Evolutionary conservation across 2,113 vertebrate genomes (phyloP), one percentile per base, ranked within the genome.

Genomic region (Narcine bancroftii): DNA sequence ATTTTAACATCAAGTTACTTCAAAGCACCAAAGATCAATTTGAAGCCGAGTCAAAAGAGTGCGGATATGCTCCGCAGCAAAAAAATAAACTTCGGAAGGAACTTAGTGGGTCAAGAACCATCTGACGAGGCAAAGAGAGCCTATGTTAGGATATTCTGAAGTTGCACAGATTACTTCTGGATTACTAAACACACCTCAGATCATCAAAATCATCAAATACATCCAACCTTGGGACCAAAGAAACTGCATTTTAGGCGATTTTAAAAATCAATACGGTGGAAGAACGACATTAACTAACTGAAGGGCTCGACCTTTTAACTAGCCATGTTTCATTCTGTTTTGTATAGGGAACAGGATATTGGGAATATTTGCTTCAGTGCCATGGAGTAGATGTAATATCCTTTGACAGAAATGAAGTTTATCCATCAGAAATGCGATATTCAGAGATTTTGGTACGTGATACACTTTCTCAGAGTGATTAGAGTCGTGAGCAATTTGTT

Each of bases 321-420:
- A 36, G 33, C 6, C 29, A 60, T 36, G 53, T 87, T 87, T 87
- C 33, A 85, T 91, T 39, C 45, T 26, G 53, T 6, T 63, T 42
- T 69, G 13, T 92, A 7, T 33, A 93, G 93, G 93, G 93, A 47
- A 93, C 92, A 5, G 92, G 93, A 10, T 93, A 93, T 77, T 93
- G 93, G 93, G 93, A 93, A 79, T 93, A 75, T 79, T 45, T 93
- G 65, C 87, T 93, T 19, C 87, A 92, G 63, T 75, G 92, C 53
- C 92, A 75, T 4, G 92, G 93, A 24, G 89, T 93, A 60, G 92
- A 93, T 69, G 92, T 93, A 0, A 69, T 93, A 26, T 72, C 92
- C 53, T 93, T 93, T 85, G 93, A 93, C 15, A 92, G 73, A 81
- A 93, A 93, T 81, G 66, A 19, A 53, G 92, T 93, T 93, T 93